Percentiles rank a stretch among this genome's conserved stretches.
Evolutionary conservation across 2,113 vertebrate genomes (phyloP).

Genomic region (Cavia porcellus): DNA sequence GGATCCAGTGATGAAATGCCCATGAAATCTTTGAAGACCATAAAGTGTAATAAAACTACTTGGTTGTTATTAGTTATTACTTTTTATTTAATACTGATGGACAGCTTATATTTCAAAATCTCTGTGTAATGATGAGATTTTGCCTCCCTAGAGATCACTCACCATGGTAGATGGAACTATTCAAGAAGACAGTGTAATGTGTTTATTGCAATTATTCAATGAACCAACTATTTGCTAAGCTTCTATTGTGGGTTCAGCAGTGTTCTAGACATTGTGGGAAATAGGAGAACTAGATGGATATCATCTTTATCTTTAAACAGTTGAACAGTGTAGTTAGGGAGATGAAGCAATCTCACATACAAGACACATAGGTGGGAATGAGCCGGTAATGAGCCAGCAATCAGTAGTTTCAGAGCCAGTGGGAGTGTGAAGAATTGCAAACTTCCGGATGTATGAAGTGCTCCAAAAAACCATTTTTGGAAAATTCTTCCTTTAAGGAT

Average conservation of each 20-base stretch:
- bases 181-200: constrained; percentile 26
- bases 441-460: not conserved
- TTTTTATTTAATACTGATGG: not conserved
- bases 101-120: constrained; percentile 35
- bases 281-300: not conserved
- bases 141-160: constrained; percentile 44
- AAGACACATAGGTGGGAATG: not conserved
- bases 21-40: not conserved
- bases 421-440: not conserved
- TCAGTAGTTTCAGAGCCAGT: not conserved
- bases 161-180: not conserved
- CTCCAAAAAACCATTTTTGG: not conserved
- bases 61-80: not conserved
- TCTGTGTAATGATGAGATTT: constrained; percentile 25
- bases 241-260: constrained; percentile 1
- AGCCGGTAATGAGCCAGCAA: not conserved
- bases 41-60: not conserved
- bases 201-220: constrained; percentile 67
- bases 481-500: not conserved
- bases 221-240: constrained; percentile 60
- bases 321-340: not conserved
- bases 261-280: constrained; percentile 51
- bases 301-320: not conserved
- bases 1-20: constrained; percentile 26
- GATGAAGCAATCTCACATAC: not conserved